These are phyloP conservation scores for Syngnathoides biaculeatus DNA, from an alignment of 2,113 vertebrate genomes.

Conservation along the genomic window DNA sequence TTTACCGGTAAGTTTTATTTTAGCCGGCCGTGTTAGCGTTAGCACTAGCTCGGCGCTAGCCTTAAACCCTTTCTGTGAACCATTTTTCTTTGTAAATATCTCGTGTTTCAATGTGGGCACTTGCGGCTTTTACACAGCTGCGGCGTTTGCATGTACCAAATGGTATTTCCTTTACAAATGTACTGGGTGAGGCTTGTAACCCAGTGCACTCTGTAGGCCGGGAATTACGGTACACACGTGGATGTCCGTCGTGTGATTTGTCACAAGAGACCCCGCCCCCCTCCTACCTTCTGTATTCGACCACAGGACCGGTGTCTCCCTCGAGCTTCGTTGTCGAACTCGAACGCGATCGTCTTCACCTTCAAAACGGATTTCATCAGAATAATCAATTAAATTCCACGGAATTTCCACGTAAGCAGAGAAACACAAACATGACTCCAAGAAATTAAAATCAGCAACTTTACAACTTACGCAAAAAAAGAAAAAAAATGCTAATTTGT, in stretches of 20 bases:
- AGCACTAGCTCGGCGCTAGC: too few relatives aligned
- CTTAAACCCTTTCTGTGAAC: too few relatives aligned
- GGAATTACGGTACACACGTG: too few relatives aligned
- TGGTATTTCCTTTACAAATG: too few relatives aligned
- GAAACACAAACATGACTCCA: conserved; percentile 55
- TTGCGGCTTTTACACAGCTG: too few relatives aligned
- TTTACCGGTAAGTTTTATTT: too few relatives aligned
- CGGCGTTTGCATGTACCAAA: too few relatives aligned
- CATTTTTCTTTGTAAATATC: too few relatives aligned
- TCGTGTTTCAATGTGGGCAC: too few relatives aligned
- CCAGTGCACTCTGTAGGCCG: too few relatives aligned
- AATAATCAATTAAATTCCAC: conserved; percentile 54
- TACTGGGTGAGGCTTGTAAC: too few relatives aligned
- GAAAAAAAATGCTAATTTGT: conserved; percentile 42
- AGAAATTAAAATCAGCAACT: conserved; percentile 52
- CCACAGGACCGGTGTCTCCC: conserved; percentile 23
- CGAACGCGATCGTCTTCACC: conserved; percentile 51
- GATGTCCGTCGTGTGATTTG: conserved; percentile 52
- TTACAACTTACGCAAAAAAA: conserved; percentile 58
- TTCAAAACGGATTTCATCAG: conserved; percentile 35
- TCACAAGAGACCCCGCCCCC: background rate
- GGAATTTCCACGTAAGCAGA: conserved; percentile 53
- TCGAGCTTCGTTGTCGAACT: conserved; percentile 19
- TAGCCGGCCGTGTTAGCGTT: too few relatives aligned
- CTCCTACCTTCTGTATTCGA: background rate